Base-by-base conservation (phyloP, 2,888 invertebrate genomes). In the Aelia acuminata region DNA sequence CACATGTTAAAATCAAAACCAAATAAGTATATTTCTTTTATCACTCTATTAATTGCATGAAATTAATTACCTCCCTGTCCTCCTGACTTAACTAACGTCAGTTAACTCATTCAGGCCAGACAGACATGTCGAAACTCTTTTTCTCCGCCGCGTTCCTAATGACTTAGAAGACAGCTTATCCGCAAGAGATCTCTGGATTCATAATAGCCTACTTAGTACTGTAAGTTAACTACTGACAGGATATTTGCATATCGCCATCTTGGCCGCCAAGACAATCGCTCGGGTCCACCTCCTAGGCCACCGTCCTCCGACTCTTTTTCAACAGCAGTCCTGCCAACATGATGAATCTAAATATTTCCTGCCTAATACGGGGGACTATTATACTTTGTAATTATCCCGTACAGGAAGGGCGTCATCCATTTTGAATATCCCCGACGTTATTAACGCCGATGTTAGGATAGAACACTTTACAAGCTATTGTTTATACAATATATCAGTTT, bases 181-280 rank as follows among this genome's bases (percentile, higher is more conserved):
- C 80, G n/a, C 43, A 43, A 80, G 11, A 39, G 80, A 80, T 80
- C 80, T 80, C 80, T 47, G 13, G 80, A 80, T 80, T 80, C 80
- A 80, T 80, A 80, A 80, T 80, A 80, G 80, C 43, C 80, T 80
- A 80, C 80, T 80, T 80, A 80, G 80, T 80, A 47, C 80, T 80
- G 43, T 80, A 80, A 80, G n/a, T 80, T 80, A 80, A 80, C 43
- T 80, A 80, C 80, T 80, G 80, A 80, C 80, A 80, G 80, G n/a
- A 11, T 3, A 80, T 80, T 47, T 43, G 80, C 80, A 80, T 80
- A 80, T 80, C 80, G 80, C 80, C 80, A 80, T 80, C 80, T 80
- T 80, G 43, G 13, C 22, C 22, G 11, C 11, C 43, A 43, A 47
- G 80, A 80, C 80, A 80, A 80, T 80, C 35, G 80, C 43, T 5